Conservation (phyloP, 2,888 invertebrate species). For the Nemurella pictetii region DNA sequence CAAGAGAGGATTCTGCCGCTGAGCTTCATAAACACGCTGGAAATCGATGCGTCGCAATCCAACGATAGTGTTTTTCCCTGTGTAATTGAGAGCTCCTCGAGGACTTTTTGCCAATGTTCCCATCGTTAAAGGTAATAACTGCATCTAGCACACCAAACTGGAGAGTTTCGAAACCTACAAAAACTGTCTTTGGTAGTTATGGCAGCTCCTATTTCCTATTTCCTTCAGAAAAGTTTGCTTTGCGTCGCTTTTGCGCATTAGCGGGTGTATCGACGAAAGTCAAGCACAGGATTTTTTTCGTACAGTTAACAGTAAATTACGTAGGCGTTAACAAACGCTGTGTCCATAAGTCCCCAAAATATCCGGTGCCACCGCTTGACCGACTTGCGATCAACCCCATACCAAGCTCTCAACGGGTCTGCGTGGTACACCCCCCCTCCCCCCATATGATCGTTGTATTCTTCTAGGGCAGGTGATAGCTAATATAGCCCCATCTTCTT, state of each 20-base stretch:
- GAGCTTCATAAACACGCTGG: too few species aligned
- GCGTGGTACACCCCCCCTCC: constrained; percentile 27
- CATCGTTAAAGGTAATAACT: background rate
- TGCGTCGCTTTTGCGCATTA: too few species aligned
- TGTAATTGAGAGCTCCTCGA: background rate
- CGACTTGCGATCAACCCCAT: constrained; percentile 15
- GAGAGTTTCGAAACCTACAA: background rate
- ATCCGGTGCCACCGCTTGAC: constrained; percentile 33
- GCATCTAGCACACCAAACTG: background rate
- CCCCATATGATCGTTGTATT: constrained; percentile 30
- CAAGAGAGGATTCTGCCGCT: too few species aligned
- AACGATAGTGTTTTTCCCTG: background rate
- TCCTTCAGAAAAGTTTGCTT: too few species aligned
- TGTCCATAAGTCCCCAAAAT: constrained; percentile 27
- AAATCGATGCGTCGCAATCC: background rate
- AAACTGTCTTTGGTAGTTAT: background rate
- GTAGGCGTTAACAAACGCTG: constrained; percentile 27
- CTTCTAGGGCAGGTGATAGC: constrained; percentile 1
- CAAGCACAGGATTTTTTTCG: constrained; percentile 17
- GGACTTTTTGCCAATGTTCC: background rate
- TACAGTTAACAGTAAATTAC: constrained; percentile 18
- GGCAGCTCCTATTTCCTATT: too few species aligned
- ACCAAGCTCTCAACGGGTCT: background rate
- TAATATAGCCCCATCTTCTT: constrained; percentile 15
- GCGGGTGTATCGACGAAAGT: constrained; percentile 3